Base-by-base conservation (phyloP, 2,113 vertebrate species). In the Panurus biarmicus region DNA sequence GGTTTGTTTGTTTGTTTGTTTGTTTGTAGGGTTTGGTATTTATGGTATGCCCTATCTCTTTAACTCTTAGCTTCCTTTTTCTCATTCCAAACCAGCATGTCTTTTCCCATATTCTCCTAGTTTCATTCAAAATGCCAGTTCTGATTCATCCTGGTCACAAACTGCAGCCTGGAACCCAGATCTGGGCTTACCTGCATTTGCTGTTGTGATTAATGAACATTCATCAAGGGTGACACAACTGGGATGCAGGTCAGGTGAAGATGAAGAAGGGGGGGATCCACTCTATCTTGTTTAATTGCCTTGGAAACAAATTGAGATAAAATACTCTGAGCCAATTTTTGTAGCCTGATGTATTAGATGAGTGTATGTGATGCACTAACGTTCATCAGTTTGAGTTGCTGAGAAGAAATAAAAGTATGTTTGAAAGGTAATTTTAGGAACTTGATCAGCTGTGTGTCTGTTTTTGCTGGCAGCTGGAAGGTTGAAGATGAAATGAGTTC, bases 201-300 rank as follows among this genome's bases (percentile, higher is more conserved):
- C 75, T 73, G 16, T 89, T 96, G 77, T 96, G 88, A 96, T 96
- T 95, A 96, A 95, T 90, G 90, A 96, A 83, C 69, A 35, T 80
- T 78, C 95, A 95, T 90, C 71, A 77, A 61, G 50, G 83, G 62
- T 94, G 91, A 96, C 93, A 90, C 7, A 80, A 83, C 56, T 96
- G 89, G 85, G 84, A 82, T 84, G 81, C 16, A 87, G 62, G 72
- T 87, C 58, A 31, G 85, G 75, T 88, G 82, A 86, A 93, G 92
- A 74, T 87, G 65, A 15, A 69, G 62, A 47, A 26, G 48, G 18
- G 67, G 72, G 7, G 57, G 31, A 33, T 87, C 72, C 6, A 3
- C 48, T 73, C 8, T 62, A 10, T 93, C 83, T 29, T 47, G 45
- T 91, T 64, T 20, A 75, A 40, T 74, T 78, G 40, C 61, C 29